phyloP scores from a whole-genome alignment of 2,797 vertebrate genomes.

The Pantherophis alleghaniensis region DNA sequence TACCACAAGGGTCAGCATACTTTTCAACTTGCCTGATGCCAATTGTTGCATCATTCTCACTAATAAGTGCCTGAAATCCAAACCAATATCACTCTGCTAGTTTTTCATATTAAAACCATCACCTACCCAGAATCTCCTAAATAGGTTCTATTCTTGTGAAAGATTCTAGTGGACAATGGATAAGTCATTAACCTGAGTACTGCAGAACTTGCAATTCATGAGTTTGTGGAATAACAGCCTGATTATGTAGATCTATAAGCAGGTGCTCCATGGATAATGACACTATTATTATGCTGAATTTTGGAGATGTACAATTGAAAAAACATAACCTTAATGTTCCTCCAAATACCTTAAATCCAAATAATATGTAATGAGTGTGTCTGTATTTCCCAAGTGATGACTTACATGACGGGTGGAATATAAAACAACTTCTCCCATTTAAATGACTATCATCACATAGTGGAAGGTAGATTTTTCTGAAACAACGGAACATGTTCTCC shows the following conservation, averaged over 20 bases:
- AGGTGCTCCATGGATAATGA: neutral
- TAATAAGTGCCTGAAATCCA: constrained; percentile 69
- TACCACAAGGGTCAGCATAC: constrained; percentile 26
- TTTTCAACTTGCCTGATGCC: constrained; percentile 33
- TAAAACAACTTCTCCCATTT: neutral
- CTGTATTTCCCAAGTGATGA: neutral
- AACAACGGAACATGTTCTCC: neutral
- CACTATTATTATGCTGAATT: neutral
- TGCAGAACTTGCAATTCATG: neutral
- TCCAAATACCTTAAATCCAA: neutral
- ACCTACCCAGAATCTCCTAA: neutral
- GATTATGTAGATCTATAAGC: neutral
- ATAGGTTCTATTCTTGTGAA: neutral
- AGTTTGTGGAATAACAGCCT: neutral
- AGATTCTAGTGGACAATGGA: neutral
- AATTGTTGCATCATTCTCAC: constrained; percentile 48
- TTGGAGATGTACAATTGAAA: neutral
- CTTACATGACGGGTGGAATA: neutral
- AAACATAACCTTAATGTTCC: neutral
- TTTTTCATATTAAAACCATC: neutral
- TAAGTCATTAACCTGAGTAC: neutral
- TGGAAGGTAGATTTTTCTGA: neutral
- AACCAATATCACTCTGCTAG: constrained; percentile 42
- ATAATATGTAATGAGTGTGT: neutral
- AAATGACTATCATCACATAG: neutral